phyloP scores from a whole-genome alignment of 1,140 invertebrate species.

The Pemphigus obesinymphae region DNA sequence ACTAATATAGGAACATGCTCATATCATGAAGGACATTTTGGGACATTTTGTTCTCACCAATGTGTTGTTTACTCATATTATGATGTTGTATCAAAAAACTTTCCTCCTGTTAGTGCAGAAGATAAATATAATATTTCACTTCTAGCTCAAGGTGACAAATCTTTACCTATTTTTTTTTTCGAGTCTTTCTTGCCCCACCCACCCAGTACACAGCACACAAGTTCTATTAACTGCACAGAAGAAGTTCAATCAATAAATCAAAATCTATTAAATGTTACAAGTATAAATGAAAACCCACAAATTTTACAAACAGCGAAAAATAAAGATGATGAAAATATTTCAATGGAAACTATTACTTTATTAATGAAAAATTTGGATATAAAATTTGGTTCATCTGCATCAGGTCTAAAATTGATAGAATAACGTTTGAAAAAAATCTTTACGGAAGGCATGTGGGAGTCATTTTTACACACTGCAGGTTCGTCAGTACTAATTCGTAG shows the following conservation, averaged over 20 bases:
- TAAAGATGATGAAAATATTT: too few relatives aligned
- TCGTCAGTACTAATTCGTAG: neutral
- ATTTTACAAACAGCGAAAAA: neutral
- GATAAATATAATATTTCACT: neutral
- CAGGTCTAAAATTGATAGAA: neutral
- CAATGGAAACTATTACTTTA: neutral
- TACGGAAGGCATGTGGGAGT: neutral
- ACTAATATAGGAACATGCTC: neutral
- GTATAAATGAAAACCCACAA: neutral
- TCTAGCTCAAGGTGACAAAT: neutral
- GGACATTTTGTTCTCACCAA: constrained; percentile 19
- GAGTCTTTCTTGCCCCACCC: neutral
- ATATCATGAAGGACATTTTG: neutral
- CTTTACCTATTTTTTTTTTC: neutral
- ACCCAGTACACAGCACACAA: neutral
- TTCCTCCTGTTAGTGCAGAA: neutral
- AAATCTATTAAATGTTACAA: neutral
- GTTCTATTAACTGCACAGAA: neutral
- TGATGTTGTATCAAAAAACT: neutral
- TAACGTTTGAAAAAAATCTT: neutral
- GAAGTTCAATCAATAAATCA: neutral
- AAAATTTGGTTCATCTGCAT: neutral
- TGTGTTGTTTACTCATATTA: neutral
- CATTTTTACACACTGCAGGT: neutral
- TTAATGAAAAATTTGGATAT: neutral